Base-by-base conservation (phyloP, 2,888 invertebrate species). In the Phyto melanocephala region DNA sequence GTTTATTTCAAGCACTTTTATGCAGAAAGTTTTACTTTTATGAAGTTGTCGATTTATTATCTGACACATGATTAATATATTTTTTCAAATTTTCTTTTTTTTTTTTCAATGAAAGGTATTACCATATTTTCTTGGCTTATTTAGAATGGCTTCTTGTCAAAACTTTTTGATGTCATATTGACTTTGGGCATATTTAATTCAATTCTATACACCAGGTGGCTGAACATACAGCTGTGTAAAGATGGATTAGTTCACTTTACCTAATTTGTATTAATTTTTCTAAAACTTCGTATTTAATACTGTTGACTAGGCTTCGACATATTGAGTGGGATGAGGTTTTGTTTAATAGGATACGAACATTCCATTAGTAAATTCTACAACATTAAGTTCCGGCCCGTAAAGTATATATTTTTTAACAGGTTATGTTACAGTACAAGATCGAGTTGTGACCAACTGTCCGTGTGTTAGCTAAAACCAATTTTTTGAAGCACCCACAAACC, bases 1-100 rank as follows among this genome's bases (percentile, higher is more conserved):
- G 71, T 56, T 65, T 60, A 60, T 60, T 79, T 67, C 24, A 74
- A 79, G 79, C 60, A 62, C 67, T 62, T 67, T 75, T 58, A 50
- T 58, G 45, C 28, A 13, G 15, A 75, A 65, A 45, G 22, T 54
- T 58, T 58, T 58, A 20, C 13, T 54, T 78, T 33, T 52, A 67
- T 54, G 8, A 13, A 75, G 47, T 40, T 62, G 50, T 50, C 42
- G 60, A 72, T 72, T 58, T 35, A 42, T 22, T 60, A n/a, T 54
- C 37, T 68, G 67, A 45, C 72, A 74, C 67, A 50, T 67, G 65
- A 72, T 60, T 67, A 52, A 67, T 72, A 52, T 8, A 11, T 54
- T 54, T 63, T 17, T 58, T 60, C 42, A 35, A 42, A 40, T 28
- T 52, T 52, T 4, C 45, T 22, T n/a, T n/a, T n/a, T n/a, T n/a